Percentiles rank a stretch among this genome's conserved stretches.
Evolutionary conservation across 2,888 invertebrate genomes (phyloP).

Genomic region (Notocelia uddmanniana): DNA sequence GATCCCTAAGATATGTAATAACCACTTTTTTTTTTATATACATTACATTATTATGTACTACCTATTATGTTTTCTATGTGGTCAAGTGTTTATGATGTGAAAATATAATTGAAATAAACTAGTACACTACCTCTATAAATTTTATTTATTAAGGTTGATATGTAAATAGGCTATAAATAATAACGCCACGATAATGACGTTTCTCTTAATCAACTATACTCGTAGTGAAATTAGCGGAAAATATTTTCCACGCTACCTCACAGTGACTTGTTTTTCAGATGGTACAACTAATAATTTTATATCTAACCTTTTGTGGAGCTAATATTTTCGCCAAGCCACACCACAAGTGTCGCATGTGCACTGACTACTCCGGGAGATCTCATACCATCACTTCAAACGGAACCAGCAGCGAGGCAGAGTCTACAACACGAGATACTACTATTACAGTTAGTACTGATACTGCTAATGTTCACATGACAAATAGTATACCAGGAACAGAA

Average conservation of each 20-base stretch:
- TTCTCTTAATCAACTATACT: too few species aligned
- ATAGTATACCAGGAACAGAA: background rate
- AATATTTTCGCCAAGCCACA: background rate
- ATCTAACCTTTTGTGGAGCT: background rate
- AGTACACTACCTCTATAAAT: background rate
- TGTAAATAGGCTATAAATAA: background rate
- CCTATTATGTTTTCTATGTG: background rate
- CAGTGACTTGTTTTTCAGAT: constrained; percentile 3
- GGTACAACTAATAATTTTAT: background rate
- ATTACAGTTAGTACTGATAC: constrained; percentile 4
- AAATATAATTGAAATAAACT: constrained; percentile 9
- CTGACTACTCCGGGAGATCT: constrained; percentile 3
- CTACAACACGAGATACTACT: constrained; percentile 9
- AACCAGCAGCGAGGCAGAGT: background rate
- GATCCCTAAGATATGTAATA: too few species aligned
- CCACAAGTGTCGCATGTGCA: constrained; percentile 4
- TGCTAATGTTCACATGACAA: constrained; percentile 1
- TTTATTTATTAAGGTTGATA: background rate
- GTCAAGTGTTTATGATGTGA: background rate
- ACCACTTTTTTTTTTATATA: too few species aligned
- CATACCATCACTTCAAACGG: background rate
- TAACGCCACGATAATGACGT: background rate
- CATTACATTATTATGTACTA: background rate
- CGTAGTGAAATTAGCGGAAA: too few species aligned
- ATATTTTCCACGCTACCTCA: background rate